Evolutionary conservation across 2,888 invertebrate species (phyloP).

Genomic region (Tipula unca): DNA sequence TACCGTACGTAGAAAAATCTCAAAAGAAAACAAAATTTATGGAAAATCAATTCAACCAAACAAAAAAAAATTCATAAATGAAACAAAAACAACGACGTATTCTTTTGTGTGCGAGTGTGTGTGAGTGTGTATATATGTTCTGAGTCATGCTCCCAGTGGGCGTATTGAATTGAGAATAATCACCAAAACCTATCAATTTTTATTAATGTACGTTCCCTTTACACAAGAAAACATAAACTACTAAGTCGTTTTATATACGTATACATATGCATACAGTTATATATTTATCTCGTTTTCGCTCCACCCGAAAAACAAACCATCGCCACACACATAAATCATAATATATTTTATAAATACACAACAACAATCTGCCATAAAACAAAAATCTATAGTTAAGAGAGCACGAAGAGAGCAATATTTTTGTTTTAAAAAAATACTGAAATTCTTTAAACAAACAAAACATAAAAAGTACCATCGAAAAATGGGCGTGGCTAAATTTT

Average conservation of each 20-base stretch:
- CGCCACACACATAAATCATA: neutral
- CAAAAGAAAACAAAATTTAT: neutral
- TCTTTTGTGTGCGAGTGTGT: neutral
- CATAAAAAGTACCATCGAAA: slow-evolving; percentile 4
- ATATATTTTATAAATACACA: neutral
- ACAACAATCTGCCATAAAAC: neutral
- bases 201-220: slow-evolving; percentile 14
- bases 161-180: slow-evolving; percentile 10
- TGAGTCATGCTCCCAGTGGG: slow-evolving; percentile 17
- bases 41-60: slow-evolving; percentile 18
- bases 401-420: neutral
- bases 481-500: neutral
- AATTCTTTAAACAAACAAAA: slow-evolving; percentile 17
- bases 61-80: neutral
- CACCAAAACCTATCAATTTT: slow-evolving; percentile 16
- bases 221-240: neutral
- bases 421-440: slow-evolving; percentile 10
- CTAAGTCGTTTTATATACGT: neutral
- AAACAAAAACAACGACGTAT: neutral
- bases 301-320: neutral
- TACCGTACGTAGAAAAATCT: neutral
- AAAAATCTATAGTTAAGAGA: neutral
- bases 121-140: neutral
- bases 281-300: neutral
- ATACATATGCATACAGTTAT: neutral